Percentiles rank a stretch among this genome's conserved stretches.
Evolutionary conservation across 1,140 invertebrate species (phyloP).

Genomic region (Ceratina japonica): DNA sequence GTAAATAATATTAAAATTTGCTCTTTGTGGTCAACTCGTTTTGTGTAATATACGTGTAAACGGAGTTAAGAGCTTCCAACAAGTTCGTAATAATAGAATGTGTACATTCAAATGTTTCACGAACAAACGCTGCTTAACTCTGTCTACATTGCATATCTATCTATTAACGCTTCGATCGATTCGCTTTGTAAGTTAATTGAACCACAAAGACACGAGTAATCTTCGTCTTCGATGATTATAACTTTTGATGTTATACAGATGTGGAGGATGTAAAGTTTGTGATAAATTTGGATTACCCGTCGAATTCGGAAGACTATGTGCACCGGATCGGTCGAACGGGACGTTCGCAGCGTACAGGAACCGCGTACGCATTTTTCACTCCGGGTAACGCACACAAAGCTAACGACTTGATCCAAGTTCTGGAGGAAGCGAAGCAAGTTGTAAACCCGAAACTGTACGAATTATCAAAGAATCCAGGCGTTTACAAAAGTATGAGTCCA

Average conservation of each 20-base stretch:
- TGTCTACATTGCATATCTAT: slow-evolving; percentile 54
- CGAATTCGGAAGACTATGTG: slow-evolving; percentile 94
- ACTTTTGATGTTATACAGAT: slow-evolving; percentile 81
- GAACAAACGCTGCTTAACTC: slow-evolving; percentile 40
- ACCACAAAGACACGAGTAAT: slow-evolving; percentile 76
- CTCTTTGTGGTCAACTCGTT: slow-evolving; percentile 77
- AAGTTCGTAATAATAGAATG: slow-evolving; percentile 10
- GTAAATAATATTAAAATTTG: slow-evolving; percentile 76
- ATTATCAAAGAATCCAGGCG: slow-evolving; percentile 74
- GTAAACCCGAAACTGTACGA: slow-evolving; percentile 82
- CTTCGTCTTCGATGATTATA: slow-evolving; percentile 52
- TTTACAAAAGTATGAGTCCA: slow-evolving; percentile 71
- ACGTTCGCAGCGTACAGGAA: slow-evolving; percentile 89
- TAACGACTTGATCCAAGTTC: slow-evolving; percentile 83
- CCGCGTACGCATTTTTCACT: slow-evolving; percentile 94
- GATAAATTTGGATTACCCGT: slow-evolving; percentile 95
- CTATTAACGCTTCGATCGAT: slow-evolving; percentile 55
- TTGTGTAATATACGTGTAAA: slow-evolving; percentile 57
- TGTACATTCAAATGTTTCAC: not conserved
- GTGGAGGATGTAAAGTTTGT: slow-evolving; percentile 96
- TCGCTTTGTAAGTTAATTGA: slow-evolving; percentile 73
- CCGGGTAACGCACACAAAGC: slow-evolving; percentile 88
- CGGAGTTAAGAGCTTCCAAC: slow-evolving; percentile 50
- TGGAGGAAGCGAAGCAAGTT: slow-evolving; percentile 86
- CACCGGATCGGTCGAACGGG: slow-evolving; percentile 95